These are phyloP conservation scores for Borostomias antarcticus DNA, from an alignment of 2,797 vertebrate species.

Conservation along the genomic window DNA sequence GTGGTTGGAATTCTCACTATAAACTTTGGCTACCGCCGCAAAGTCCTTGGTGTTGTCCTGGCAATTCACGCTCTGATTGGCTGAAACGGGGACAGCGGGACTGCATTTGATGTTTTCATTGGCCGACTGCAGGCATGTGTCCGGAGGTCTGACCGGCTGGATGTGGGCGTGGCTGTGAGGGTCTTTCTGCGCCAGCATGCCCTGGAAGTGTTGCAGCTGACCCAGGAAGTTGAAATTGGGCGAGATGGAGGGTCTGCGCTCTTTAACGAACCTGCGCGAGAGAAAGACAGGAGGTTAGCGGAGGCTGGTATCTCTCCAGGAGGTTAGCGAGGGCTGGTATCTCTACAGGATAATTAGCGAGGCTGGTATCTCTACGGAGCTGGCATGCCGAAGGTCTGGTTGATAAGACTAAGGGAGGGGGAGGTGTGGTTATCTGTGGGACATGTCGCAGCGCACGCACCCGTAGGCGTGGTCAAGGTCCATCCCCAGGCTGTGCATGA, in stretches of 20 bases:
- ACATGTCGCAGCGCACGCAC: no score
- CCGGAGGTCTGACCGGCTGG: constrained; percentile 30
- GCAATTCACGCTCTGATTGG: constrained; percentile 10
- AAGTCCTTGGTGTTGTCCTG: constrained; percentile 24
- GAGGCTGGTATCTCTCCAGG: no score
- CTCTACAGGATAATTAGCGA: no score
- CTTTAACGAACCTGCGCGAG: constrained; percentile 77
- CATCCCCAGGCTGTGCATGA: constrained; percentile 76
- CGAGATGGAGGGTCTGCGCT: constrained; percentile 80
- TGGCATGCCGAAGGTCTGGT: no score
- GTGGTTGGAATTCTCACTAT: constrained; percentile 26
- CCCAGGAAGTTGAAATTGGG: constrained; percentile 84
- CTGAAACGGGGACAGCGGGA: constrained; percentile 8
- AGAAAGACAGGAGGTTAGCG: constrained; percentile 25
- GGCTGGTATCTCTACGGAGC: no score
- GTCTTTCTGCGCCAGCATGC: constrained; percentile 60
- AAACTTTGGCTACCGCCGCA: constrained; percentile 22
- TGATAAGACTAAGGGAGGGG: no score
- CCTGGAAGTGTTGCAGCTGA: constrained; percentile 79
- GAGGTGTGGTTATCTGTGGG: no score
- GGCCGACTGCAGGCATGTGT: constrained; percentile 18
- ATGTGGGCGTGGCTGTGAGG: background rate
- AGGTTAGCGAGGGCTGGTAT: no score
- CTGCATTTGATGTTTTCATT: constrained; percentile 1
- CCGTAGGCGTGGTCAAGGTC: constrained; percentile 79